Base-by-base conservation (phyloP, 2,888 invertebrate genomes). In the Papilio gigon region DNA sequence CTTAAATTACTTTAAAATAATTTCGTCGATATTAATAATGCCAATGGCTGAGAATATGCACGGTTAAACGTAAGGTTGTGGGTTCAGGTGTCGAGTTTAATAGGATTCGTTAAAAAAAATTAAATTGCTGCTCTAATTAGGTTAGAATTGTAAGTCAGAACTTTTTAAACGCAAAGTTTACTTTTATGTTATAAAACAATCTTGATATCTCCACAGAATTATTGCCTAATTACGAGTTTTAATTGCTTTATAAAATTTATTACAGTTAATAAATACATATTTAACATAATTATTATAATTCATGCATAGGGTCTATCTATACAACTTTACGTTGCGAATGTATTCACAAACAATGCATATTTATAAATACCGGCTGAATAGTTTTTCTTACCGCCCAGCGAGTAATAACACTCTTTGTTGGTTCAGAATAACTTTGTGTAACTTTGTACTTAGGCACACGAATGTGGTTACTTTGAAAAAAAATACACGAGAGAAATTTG, bases 241-340 rank as follows among this genome's bases (percentile, higher is more conserved):
- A 56, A 56, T 56, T 30, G 25, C 30, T 27, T 56, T 17, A 30
- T 0, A 6, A 53, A 30, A 30, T 56, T 56, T 56, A 30, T 56
- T 56, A 30, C n/a, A 47, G 14, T 50, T 17, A 5, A 6, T 42
- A 6, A 42, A 17, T 4, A 42, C 42, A 42, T 17, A 30, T 30
- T 56, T 30, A 4, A 56, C 53, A 30, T 30, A 56, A 30, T 56
- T 9, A 30, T 56, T 30, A 53, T n/a, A 53, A n/a, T 17, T 9
- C 17, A 17, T 25, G 20, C 1, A 3, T 12, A n/a, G 22, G 6
- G 20, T 50, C 25, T 40, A 11, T n/a, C 40, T 50, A 27, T 50
- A 50, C n/a, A 27, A 27, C 50, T 72, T 75, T 70, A 74, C 73
- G 71, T 73, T 66, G 67, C 73, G 68, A 76, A 75, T 71, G 70